These are phyloP conservation scores for Passer domesticus DNA, from an alignment of 2,113 vertebrate species.

Conservation along the genomic window DNA sequence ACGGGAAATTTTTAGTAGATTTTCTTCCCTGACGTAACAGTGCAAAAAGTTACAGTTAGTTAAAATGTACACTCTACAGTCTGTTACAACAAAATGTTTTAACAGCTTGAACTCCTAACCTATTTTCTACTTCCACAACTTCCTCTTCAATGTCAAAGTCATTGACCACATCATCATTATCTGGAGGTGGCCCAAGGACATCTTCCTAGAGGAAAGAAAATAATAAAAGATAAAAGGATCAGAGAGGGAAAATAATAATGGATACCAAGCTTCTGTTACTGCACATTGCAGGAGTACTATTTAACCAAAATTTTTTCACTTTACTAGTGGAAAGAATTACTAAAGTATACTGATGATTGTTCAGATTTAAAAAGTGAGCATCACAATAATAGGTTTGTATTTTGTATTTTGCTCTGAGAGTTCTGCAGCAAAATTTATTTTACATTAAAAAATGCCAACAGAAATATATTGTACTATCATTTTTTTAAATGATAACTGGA, in stretches of 20 bases:
- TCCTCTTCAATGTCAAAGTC: constrained; percentile 99
- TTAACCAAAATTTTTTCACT: not conserved
- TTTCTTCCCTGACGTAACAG: constrained; percentile 87
- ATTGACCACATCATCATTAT: constrained; percentile 96
- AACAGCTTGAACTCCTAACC: constrained; percentile 72
- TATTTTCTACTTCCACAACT: constrained; percentile 97
- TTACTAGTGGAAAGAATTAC: not conserved
- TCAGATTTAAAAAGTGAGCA: not conserved
- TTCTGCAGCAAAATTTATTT: not conserved
- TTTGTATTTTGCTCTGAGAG: not conserved
- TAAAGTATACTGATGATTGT: not conserved
- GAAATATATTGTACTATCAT: not conserved
- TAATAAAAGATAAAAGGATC: not conserved
- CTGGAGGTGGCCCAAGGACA: constrained; percentile 94
- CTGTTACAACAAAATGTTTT: not conserved
- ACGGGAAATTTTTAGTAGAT: constrained; percentile 94
- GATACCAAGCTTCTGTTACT: not conserved
- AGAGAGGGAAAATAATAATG: not conserved
- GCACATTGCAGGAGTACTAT: not conserved
- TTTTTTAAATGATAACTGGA: not conserved
- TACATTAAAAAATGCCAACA: not conserved
- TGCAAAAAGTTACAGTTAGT: constrained; percentile 33
- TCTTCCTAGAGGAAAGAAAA: constrained; percentile 84
- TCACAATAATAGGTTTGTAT: not conserved
- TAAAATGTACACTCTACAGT: not conserved